Base-by-base conservation (phyloP, 2,888 invertebrate genomes). In the Microctonus aethiopoides region DNA sequence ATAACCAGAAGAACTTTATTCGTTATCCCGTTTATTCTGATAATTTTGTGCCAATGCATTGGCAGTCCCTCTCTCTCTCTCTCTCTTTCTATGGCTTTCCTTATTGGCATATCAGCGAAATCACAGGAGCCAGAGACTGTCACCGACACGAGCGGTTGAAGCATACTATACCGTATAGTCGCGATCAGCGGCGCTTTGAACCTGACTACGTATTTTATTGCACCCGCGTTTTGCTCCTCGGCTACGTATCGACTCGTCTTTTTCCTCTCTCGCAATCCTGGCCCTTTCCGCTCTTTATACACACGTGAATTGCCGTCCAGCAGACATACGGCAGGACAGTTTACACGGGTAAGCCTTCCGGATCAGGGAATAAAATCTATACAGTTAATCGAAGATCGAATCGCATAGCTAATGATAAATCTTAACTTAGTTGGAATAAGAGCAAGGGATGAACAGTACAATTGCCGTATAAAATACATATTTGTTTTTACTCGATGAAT, bases 91-190 rank as follows among this genome's bases (percentile, higher is more conserved):
- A 26, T 34, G 20, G 59, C 63, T 70, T 74, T 72, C 80, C 79
- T 79, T 81, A 81, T 80, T 81, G 79, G 79, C 80, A 76, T 80
- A 79, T 81, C 81, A 73, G 70, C 64, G 72, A 75, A 81, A 66
- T 66, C 66, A 59, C 57, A 26, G 29, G 13, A 79, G 78, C 77
- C 75, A 68, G 74, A 70, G 74, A 70, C 74, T 75, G 74, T 75
- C 75, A 74, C 74, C 66, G 66, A 65, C 71, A 74, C 70, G 26
- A 54, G 24, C 26, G 26, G 54, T 22, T 54, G 54, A 54, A 26
- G 26, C n/a, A 26, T 29, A 16, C 41, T 24, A 39, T 24, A 39
- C 41, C 26, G 66, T 46, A 46, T 16, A 54, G 54, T 54, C 59
- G 66, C 60, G 62, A 66, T 67, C 54, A 63, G 74, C 72, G 75